A percentile compares a stretch with the other conserved stretches of the same genome.
These are phyloP conservation scores for Dryocosmus kuriphilus DNA, from an alignment of 2,888 invertebrate genomes.

Conservation along the genomic window DNA sequence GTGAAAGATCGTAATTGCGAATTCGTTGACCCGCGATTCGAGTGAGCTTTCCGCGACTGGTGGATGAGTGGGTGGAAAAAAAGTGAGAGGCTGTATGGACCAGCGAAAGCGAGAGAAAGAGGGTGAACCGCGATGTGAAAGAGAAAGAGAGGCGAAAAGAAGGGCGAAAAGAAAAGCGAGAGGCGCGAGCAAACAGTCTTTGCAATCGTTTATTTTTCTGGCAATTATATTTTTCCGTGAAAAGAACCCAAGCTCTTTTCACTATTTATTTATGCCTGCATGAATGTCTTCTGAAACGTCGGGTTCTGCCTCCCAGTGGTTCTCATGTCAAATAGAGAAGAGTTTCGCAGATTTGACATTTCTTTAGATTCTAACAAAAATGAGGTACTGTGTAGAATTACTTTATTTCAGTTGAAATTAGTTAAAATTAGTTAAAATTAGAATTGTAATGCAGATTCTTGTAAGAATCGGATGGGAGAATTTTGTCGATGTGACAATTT, in stretches of 20 bases:
- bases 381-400: no score
- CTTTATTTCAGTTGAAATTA: no score
- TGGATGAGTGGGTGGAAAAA: slow-evolving; percentile 37
- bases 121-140: slow-evolving; percentile 36
- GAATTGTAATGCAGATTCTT: no score
- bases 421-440: no score
- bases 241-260: slow-evolving; percentile 71
- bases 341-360: background rate
- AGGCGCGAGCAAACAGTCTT: slow-evolving; percentile 71
- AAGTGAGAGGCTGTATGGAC: slow-evolving; percentile 41
- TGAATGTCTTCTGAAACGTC: slow-evolving; percentile 68
- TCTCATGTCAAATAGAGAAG: slow-evolving; percentile 48
- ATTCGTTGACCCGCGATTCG: slow-evolving; percentile 74
- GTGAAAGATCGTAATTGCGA: slow-evolving; percentile 73
- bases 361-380: no score
- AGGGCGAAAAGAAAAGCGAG: slow-evolving; percentile 12
- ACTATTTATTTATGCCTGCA: slow-evolving; percentile 71
- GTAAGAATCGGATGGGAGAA: background rate
- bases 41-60: slow-evolving; percentile 65
- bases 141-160: slow-evolving; percentile 29
- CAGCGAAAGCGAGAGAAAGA: slow-evolving; percentile 52
- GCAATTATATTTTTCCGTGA: slow-evolving; percentile 76
- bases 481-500: background rate
- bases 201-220: slow-evolving; percentile 75
- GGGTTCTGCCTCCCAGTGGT: slow-evolving; percentile 56